Evolutionary conservation across 2,888 invertebrate genomes (phyloP).

Genomic region (Rhagium mordax): DNA sequence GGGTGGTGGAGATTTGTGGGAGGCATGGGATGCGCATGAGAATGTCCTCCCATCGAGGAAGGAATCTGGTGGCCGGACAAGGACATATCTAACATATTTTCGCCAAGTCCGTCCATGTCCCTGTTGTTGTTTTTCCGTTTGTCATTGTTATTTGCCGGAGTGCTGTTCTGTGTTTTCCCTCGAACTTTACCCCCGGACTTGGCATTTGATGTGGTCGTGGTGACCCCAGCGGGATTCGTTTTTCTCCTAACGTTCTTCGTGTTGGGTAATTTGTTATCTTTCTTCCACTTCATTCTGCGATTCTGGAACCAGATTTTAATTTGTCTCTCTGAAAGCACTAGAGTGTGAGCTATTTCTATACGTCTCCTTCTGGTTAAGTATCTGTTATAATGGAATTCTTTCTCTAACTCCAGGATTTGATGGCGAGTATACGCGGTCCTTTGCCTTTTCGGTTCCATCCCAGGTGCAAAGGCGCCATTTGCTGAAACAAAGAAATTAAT

Average conservation of each 20-base stretch:
- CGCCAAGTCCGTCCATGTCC: slow-evolving; percentile 75
- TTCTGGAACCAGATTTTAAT: slow-evolving; percentile 94
- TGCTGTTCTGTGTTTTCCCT: slow-evolving; percentile 66
- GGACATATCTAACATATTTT: slow-evolving; percentile 70
- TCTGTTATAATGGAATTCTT: slow-evolving; percentile 98
- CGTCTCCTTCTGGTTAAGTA: slow-evolving; percentile 95
- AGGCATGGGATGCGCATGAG: slow-evolving; percentile 73
- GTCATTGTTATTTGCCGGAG: slow-evolving; percentile 75
- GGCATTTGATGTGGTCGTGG: slow-evolving; percentile 71
- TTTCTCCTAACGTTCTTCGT: slow-evolving; percentile 84
- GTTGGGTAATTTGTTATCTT: slow-evolving; percentile 91
- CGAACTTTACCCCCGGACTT: slow-evolving; percentile 68
- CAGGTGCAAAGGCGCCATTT: slow-evolving; percentile 89
- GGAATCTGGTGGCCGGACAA: slow-evolving; percentile 69
- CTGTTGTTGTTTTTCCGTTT: slow-evolving; percentile 76
- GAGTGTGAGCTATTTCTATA: slow-evolving; percentile 97
- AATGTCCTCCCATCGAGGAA: slow-evolving; percentile 71
- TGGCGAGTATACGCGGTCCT: slow-evolving; percentile 98
- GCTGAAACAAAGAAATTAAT: slow-evolving; percentile 77
- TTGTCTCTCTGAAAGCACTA: slow-evolving; percentile 93
- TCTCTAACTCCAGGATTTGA: slow-evolving; percentile 97
- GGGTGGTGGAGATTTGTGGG: slow-evolving; percentile 62
- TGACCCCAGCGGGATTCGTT: slow-evolving; percentile 82
- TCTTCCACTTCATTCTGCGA: slow-evolving; percentile 89
- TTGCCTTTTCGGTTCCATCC: slow-evolving; percentile 96